phyloP scores from a whole-genome alignment of 2,888 invertebrate genomes.

The Thalpophila matura region DNA sequence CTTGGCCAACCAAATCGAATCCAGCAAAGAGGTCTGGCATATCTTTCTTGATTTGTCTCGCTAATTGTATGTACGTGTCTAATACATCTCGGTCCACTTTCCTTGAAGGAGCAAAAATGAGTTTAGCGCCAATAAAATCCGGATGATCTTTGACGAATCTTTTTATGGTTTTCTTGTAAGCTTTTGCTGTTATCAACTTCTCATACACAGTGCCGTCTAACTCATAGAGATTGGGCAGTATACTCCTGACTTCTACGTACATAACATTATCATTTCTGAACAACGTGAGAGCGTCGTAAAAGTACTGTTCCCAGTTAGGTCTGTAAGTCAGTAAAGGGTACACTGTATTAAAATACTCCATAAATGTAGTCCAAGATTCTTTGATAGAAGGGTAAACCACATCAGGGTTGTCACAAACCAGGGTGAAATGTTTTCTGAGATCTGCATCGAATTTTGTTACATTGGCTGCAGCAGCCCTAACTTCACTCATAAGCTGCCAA shows the following conservation, averaged over 20 bases:
- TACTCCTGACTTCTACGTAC: slow-evolving; percentile 93
- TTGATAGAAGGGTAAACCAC: slow-evolving; percentile 87
- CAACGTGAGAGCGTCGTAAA: slow-evolving; percentile 91
- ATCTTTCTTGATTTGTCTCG: slow-evolving; percentile 79
- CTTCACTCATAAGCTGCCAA: slow-evolving; percentile 89
- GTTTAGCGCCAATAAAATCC: slow-evolving; percentile 92
- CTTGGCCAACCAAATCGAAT: slow-evolving; percentile 95
- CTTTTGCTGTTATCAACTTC: slow-evolving; percentile 89
- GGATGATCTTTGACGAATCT: slow-evolving; percentile 91
- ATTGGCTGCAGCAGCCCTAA: slow-evolving; percentile 78
- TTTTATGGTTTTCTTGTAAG: slow-evolving; percentile 90
- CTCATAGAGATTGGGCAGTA: slow-evolving; percentile 92
- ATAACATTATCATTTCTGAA: slow-evolving; percentile 93
- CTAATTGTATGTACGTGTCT: slow-evolving; percentile 82
- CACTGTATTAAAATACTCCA: slow-evolving; percentile 89
- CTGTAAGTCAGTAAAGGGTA: slow-evolving; percentile 90
- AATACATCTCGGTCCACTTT: slow-evolving; percentile 79
- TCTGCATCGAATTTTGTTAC: slow-evolving; percentile 86
- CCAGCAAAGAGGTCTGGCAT: slow-evolving; percentile 93
- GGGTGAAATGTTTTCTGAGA: slow-evolving; percentile 89
- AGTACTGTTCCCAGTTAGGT: slow-evolving; percentile 92
- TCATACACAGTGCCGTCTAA: slow-evolving; percentile 91
- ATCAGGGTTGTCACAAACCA: slow-evolving; percentile 88
- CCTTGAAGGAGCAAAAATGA: slow-evolving; percentile 93
- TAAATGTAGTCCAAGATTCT: slow-evolving; percentile 91